Percentiles rank a stretch among this genome's conserved stretches.
These are phyloP conservation scores for Silvanus unidentatus DNA, from an alignment of 2,888 invertebrate species.

Conservation along the genomic window DNA sequence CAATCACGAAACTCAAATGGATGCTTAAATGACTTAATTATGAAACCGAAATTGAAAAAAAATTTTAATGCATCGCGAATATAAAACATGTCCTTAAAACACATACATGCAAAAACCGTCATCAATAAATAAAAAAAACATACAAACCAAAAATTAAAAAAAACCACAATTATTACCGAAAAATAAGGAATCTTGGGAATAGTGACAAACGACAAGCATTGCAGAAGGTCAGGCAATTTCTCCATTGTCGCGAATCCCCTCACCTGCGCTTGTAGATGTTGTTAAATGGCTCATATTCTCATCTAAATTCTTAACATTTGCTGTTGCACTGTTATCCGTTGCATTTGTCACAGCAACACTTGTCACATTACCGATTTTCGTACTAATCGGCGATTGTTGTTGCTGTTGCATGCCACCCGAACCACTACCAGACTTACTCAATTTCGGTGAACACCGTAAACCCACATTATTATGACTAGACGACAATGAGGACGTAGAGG, in stretches of 20 bases:
- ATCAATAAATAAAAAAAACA: neutral
- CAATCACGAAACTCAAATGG: no score
- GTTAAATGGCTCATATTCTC: constrained; percentile 4
- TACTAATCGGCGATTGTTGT: neutral
- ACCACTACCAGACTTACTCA: constrained; percentile 1
- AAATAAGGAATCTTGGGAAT: constrained; percentile 38
- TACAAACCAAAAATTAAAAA: constrained; percentile 31
- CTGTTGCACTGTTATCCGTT: no score
- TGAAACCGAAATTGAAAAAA: no score
- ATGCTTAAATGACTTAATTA: no score
- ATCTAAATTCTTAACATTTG: neutral
- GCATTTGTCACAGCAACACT: no score
- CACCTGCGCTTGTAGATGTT: constrained; percentile 38
- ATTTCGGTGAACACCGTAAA: neutral
- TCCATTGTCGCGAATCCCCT: constrained; percentile 44
- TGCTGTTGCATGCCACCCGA: neutral
- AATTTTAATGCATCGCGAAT: neutral
- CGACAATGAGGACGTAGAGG: neutral
- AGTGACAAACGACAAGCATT: constrained; percentile 41
- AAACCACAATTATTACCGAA: constrained; percentile 43
- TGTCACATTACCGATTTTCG: no score
- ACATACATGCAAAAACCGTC: neutral
- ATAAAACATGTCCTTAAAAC: neutral
- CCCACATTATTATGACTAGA: constrained; percentile 2
- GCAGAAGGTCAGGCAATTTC: constrained; percentile 45